Conservation (phyloP, 1,140 invertebrate species). For the Bombus sibiricus region DNA sequence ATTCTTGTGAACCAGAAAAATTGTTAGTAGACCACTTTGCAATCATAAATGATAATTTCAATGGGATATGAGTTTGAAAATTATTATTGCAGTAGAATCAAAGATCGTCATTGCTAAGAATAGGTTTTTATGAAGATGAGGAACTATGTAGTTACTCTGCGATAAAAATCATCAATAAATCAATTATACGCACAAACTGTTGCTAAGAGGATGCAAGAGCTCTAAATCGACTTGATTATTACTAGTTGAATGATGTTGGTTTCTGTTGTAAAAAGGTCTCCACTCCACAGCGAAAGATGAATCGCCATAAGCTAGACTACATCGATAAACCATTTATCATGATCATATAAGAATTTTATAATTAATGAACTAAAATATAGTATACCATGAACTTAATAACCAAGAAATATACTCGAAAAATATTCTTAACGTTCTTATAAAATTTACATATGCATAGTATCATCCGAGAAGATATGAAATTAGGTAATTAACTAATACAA, state of each 20-base stretch:
- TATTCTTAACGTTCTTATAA: no score
- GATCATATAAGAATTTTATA: not conserved
- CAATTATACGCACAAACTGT: not conserved
- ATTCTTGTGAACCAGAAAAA: not conserved
- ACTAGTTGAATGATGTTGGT: not conserved
- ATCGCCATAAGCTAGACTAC: not conserved
- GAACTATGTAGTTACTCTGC: not conserved
- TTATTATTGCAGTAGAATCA: no score
- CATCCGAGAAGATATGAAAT: no score
- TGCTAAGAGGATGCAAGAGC: not conserved
- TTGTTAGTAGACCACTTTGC: not conserved
- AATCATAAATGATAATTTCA: not conserved
- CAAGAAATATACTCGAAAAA: not conserved
- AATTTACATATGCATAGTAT: no score
- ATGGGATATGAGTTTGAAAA: not conserved
- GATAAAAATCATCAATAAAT: not conserved
- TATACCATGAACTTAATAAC: not conserved
- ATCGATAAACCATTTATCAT: not conserved
- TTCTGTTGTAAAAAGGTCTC: no score
- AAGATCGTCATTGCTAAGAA: not conserved
- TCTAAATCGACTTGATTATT: not conserved
- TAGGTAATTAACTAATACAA: no score
- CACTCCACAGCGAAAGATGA: not conserved
- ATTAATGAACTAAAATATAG: not conserved
- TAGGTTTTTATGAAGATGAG: not conserved